These are phyloP conservation scores for Gastrophysa polygoni DNA, from an alignment of 2,888 invertebrate genomes.

Conservation along the genomic window DNA sequence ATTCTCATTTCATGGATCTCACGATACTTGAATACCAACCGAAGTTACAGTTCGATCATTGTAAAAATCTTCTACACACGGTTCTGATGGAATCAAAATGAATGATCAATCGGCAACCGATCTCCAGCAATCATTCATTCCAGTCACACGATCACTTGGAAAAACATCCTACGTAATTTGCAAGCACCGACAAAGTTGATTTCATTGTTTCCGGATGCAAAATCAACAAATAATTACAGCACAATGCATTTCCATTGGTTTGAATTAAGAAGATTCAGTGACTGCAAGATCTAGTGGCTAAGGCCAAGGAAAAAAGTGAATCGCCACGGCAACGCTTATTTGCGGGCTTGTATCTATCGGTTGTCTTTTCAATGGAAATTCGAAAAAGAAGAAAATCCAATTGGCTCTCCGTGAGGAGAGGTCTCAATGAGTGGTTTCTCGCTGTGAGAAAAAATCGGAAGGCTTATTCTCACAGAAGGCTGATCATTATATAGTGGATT, in stretches of 20 bases:
- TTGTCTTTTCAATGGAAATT: slow-evolving; percentile 13
- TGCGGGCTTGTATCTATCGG: slow-evolving; percentile 18
- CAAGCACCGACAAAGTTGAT: slow-evolving; percentile 33
- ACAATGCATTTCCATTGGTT: slow-evolving; percentile 20
- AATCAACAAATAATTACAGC: slow-evolving; percentile 25
- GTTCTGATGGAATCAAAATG: not conserved
- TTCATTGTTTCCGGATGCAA: slow-evolving; percentile 28
- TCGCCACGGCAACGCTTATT: slow-evolving; percentile 14
- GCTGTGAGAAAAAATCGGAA: not conserved
- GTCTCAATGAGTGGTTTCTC: not conserved
- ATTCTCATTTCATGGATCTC: no score
- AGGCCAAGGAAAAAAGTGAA: slow-evolving; percentile 13
- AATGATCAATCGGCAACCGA: not conserved
- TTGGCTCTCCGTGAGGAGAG: not conserved
- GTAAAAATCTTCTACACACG: no score
- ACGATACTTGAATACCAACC: no score
- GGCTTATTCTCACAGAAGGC: not conserved
- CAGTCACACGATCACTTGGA: slow-evolving; percentile 22
- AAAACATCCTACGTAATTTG: slow-evolving; percentile 13
- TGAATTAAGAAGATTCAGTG: not conserved
- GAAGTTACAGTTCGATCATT: no score
- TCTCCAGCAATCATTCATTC: slow-evolving; percentile 27
- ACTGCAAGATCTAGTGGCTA: not conserved
- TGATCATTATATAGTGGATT: not conserved
- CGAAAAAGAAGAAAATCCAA: not conserved